Base-by-base conservation (phyloP, 1,140 invertebrate species). In the Ostrea denselamellosa region DNA sequence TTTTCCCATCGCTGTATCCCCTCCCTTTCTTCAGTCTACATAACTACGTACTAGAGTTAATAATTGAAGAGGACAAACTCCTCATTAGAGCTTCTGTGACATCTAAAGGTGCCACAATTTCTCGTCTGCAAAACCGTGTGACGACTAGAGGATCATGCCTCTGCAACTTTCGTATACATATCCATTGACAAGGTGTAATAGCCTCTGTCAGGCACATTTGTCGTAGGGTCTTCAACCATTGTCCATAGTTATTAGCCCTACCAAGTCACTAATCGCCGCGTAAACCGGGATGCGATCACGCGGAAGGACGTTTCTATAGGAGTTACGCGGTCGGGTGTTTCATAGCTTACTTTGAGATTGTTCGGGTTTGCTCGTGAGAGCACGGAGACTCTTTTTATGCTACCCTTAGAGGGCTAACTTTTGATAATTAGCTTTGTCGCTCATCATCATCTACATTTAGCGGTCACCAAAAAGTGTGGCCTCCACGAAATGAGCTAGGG, bases 371-470 rank as follows among this genome's bases (percentile, higher is more conserved):
- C 68, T 77, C 25, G 68, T 77, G 68, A 77, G 68, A 77, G 68
- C 68, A 34, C 68, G 68, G 58, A n/a, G 17, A 14, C 58, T n/a
- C 58, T 5, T 62, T 17, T 62, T 62, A 19, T n/a, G 9, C 28
- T 77, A 25, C 9, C 22, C 14, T 28, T 14, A 77, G 68, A 34
- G 56, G 28, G 65, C 19, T 86, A 19, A 19, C 71, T 51, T 68
- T 77, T 44, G 65, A 54, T 56, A 86, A 86, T 86, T 86, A 86
- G 65, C 85, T 86, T 77, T 71, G 71, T 54, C 54, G 65, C 54
- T 86, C 85, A 28, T 86, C 85, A 86, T 86, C 85, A 86, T 28
- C 62, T 86, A 52, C 7, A 28, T 34, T 82, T 71, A 81, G 53
- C 53, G n/a, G 28, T 53, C 85, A 71, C 22, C 53, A 44, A 68